Percentiles rank a stretch among this genome's conserved stretches.
Evolutionary conservation across 2,797 vertebrate species (phyloP).

Genomic region (Oreochromis mossambicus): DNA sequence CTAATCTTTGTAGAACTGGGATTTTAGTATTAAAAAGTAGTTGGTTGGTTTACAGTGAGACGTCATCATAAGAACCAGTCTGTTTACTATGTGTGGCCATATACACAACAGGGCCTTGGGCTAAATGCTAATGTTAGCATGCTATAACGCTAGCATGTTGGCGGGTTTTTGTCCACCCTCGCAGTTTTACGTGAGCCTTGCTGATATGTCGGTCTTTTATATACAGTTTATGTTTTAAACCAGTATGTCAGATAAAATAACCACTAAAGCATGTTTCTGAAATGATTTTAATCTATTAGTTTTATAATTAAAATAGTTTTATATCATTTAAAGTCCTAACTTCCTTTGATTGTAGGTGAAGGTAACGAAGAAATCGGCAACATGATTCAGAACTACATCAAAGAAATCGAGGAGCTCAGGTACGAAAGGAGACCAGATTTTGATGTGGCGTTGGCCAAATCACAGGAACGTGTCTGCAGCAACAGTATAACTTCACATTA

Average conservation of each 20-base stretch:
- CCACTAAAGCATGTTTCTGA: not conserved
- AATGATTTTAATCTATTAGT: not conserved
- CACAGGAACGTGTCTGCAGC: not conserved
- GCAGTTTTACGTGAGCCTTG: not conserved
- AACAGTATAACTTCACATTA: not conserved
- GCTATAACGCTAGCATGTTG: not conserved
- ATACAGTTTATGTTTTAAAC: not conserved
- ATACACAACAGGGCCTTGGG: not conserved
- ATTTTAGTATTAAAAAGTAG: not conserved
- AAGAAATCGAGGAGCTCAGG: slow-evolving; percentile 98
- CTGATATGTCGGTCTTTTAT: not conserved
- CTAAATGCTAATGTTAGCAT: not conserved
- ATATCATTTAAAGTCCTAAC: not conserved
- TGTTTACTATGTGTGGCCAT: fast-evolving
- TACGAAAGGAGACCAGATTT: slow-evolving; percentile 39
- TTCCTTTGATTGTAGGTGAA: slow-evolving; percentile 79
- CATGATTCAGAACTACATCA: slow-evolving; percentile 98
- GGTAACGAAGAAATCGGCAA: slow-evolving; percentile 94
- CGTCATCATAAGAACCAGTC: not conserved
- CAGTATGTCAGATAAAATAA: not conserved
- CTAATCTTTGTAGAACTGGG: not conserved
- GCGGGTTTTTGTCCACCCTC: not conserved
- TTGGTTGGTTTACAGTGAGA: not conserved
- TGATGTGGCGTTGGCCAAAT: not conserved
- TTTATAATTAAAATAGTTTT: not conserved